Evolutionary conservation across 2,797 vertebrate species (phyloP).

Genomic region (Tragopan temminckii): DNA sequence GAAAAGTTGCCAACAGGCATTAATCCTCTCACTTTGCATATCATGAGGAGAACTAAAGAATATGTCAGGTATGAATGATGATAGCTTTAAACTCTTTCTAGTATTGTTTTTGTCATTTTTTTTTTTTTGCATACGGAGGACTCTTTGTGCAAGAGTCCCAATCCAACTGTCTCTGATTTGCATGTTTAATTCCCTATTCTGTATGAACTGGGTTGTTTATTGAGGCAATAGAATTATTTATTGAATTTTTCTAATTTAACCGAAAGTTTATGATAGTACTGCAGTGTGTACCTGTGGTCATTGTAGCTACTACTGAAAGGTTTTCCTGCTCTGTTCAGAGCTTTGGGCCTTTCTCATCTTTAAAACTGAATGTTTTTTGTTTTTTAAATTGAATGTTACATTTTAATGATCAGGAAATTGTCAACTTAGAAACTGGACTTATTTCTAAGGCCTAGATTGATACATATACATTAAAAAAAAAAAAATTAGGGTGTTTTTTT

Average conservation of each 20-base stretch:
- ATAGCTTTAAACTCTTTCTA: neutral
- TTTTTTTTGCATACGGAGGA: neutral
- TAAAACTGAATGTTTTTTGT: neutral
- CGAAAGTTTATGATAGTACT: neutral
- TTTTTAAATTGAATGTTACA: no score
- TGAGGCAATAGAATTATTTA: neutral
- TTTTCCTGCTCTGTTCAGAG: neutral
- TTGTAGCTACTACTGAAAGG: neutral
- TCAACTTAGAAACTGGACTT: neutral
- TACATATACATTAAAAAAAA: neutral
- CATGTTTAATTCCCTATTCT: neutral
- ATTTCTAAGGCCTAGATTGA: neutral
- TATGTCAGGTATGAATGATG: conserved; percentile 92
- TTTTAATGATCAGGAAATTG: neutral
- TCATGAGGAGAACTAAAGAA: conserved; percentile 99
- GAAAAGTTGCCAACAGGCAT: conserved; percentile 97
- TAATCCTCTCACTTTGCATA: conserved; percentile 97
- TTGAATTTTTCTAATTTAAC: neutral
- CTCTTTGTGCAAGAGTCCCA: neutral
- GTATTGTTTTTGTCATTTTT: neutral
- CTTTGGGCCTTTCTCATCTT: neutral
- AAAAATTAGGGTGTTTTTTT: neutral
- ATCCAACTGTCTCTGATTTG: neutral
- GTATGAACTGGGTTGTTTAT: neutral
- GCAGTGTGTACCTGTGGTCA: neutral